phyloP scores from a whole-genome alignment of 1,140 invertebrate genomes.

The Maconellicoccus hirsutus region DNA sequence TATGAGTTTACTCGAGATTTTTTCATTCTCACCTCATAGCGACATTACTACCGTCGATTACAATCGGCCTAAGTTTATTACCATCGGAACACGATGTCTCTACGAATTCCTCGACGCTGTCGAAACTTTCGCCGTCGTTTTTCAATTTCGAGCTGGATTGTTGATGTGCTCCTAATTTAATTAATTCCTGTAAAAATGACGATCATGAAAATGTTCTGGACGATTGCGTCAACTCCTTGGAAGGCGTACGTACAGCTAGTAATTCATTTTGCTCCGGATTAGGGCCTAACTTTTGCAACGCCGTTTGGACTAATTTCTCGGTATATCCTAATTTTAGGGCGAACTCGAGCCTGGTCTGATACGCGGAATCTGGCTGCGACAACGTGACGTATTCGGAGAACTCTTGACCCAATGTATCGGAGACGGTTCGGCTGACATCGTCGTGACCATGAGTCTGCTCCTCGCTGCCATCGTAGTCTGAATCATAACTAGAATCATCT shows the following conservation, averaged over 20 bases:
- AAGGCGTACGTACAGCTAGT: conserved; percentile 43
- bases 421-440: conserved; percentile 64
- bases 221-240: no score
- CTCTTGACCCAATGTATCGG: conserved; percentile 70
- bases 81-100: conserved; percentile 28
- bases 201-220: no score
- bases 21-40: conserved; percentile 71
- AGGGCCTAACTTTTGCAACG: conserved; percentile 67
- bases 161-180: conserved; percentile 51
- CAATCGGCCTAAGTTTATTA: conserved; percentile 58
- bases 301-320: conserved; percentile 69
- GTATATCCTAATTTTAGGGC: conserved; percentile 84
- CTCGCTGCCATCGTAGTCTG: conserved; percentile 62
- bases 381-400: conserved; percentile 58
- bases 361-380: conserved; percentile 31
- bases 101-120: not conserved
- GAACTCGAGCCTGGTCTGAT: conserved; percentile 54
- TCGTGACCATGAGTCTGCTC: conserved; percentile 44
- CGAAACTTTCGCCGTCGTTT: conserved; percentile 13
- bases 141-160: conserved; percentile 23
- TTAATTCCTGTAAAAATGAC: conserved; percentile 51
- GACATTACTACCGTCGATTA: conserved; percentile 95
- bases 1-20: not conserved
- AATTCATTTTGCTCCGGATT: conserved; percentile 77
- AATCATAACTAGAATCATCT: conserved; percentile 79